Base-by-base conservation (phyloP, 2,113 vertebrate species). In the Hippocampus zosterae region DNA sequence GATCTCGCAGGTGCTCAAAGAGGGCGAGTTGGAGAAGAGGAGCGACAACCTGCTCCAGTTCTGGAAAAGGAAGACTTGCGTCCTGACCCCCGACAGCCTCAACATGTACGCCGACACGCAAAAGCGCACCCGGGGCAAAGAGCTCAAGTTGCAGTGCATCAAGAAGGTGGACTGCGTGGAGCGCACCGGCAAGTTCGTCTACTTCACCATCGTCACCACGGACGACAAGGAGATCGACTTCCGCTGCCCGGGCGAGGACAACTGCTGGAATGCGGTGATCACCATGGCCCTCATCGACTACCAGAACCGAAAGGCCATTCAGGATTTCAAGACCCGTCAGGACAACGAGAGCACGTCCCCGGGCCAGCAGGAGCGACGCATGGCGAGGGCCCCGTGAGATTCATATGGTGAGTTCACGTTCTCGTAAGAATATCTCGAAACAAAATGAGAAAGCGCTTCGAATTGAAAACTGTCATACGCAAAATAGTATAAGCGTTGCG, bases 141-240 rank as follows among this genome's bases (percentile, higher is more conserved):
- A 97, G 90, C 92, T 98, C 64, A 92, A 94, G 76, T 94, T 97
- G 85, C 93, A 95, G 89, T 90, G 91, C 86, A 95, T 98, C 82
- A 91, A 90, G 85, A 98, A 95, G 77, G 92, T 98, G 90, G 97
- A 98, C 91, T 96, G 96, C 81, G 97, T 98, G 92, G 96, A 98
- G 92, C 93, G 94, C 87, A 98, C 95, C 53, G 94, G 94, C 85
- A 97, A 95, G 84, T 96, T 97, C 90, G 91, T 98, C 85, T 98
- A 98, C 87, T 98, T 98, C 93, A 98, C 97, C 84, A 95, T 98
- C 79, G 97, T 98, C 46, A 98, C 97, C 82, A 96, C 93, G 13
- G 95, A 97, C 88, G 90, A 93, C 84, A 96, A 96, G 85, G 96
- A 98, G 91, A 97, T 98, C 80, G 96, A 98, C 84, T 98, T 99